A percentile compares a stretch with the other conserved stretches of the same genome.
phyloP scores from a whole-genome alignment of 1,140 invertebrate species.

The Xylocopa sonorina region DNA sequence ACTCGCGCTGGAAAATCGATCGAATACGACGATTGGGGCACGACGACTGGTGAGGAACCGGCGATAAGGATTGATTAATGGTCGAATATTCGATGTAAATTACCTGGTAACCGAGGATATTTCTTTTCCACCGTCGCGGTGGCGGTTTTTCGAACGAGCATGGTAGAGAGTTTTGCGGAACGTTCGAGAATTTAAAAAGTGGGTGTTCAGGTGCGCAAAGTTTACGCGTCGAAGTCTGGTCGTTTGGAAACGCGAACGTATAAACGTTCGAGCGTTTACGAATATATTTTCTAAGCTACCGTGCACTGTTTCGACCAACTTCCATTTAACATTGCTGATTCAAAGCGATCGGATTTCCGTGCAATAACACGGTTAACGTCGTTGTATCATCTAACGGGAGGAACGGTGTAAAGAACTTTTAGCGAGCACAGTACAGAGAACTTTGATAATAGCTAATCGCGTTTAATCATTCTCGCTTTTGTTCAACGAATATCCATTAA shows the following conservation, averaged over 20 bases:
- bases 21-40: too few relatives aligned
- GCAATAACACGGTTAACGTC: background rate
- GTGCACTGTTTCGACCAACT: background rate
- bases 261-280: background rate
- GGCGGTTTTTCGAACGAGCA: too few relatives aligned
- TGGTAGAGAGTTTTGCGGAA: too few relatives aligned
- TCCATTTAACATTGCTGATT: background rate
- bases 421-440: background rate
- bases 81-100: background rate
- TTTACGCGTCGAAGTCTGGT: background rate
- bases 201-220: background rate
- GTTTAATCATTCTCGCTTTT: background rate
- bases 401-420: background rate
- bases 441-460: background rate
- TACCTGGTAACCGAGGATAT: background rate
- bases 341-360: slow-evolving; percentile 3
- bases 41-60: background rate
- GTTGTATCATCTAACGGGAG: slow-evolving; percentile 5
- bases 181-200: background rate
- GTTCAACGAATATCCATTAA: background rate
- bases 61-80: background rate
- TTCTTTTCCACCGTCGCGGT: background rate
- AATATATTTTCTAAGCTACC: background rate
- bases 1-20: background rate
- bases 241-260: background rate